phyloP scores from a whole-genome alignment of 2,113 vertebrate species.

The Anas platyrhynchos region DNA sequence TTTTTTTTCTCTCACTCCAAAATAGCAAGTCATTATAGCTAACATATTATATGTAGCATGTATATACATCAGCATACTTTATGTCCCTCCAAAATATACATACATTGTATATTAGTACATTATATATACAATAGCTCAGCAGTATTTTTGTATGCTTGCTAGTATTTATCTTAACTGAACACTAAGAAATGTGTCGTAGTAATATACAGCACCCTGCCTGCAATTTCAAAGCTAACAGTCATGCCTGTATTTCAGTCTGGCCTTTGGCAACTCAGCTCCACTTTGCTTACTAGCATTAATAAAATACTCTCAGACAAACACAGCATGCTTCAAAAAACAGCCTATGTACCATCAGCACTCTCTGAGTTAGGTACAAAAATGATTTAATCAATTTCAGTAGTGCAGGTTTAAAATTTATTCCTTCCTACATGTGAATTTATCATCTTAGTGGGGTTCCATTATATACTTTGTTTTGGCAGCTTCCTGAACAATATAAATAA shows the following conservation, averaged over 20 bases:
- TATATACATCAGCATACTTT: neutral
- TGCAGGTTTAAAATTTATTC: neutral
- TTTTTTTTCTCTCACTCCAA: neutral
- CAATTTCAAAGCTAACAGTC: neutral
- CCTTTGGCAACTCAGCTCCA: neutral
- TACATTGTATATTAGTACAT: neutral
- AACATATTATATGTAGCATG: neutral
- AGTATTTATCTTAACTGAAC: neutral
- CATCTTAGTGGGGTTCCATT: neutral
- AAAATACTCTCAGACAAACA: neutral
- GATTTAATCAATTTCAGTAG: neutral
- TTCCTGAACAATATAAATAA: neutral
- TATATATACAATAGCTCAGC: neutral
- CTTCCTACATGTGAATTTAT: neutral
- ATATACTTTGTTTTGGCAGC: neutral
- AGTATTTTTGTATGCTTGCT: neutral
- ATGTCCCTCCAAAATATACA: neutral
- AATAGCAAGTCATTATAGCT: neutral
- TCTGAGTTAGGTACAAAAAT: neutral
- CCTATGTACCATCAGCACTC: neutral
- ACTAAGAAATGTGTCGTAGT: neutral
- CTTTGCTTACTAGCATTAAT: neutral
- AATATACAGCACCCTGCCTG: neutral
- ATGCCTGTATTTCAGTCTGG: neutral
- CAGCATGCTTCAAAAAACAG: neutral